phyloP scores from a whole-genome alignment of 2,888 invertebrate genomes.

The Lucinisca nassula region DNA sequence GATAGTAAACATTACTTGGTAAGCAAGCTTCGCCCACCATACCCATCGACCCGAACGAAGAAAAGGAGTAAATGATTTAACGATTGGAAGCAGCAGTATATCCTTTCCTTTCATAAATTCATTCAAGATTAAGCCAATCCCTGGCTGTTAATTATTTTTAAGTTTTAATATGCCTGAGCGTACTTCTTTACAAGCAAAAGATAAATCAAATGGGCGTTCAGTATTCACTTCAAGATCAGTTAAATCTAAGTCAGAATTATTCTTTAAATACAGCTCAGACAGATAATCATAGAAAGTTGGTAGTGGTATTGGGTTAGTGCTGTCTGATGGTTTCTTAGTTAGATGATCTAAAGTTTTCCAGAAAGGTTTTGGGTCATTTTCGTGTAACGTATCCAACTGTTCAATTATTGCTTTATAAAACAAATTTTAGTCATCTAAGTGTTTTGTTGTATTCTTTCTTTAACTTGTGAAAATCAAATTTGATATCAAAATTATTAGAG shows the following conservation, averaged over 20 bases:
- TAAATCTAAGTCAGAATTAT: no score
- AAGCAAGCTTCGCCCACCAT: no score
- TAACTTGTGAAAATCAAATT: no score
- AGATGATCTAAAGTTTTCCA: neutral
- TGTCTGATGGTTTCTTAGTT: neutral
- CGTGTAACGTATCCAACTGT: no score
- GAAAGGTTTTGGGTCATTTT: no score
- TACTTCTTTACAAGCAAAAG: neutral
- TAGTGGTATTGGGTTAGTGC: neutral
- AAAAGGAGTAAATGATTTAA: neutral
- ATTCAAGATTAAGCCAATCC: neutral
- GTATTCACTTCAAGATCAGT: no score
- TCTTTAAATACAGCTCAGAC: no score
- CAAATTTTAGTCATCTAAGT: neutral
- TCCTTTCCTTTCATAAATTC: neutral
- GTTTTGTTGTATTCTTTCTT: no score
- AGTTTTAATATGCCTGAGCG: no score
- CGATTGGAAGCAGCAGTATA: neutral
- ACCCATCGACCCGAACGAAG: no score
- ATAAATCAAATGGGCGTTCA: neutral
- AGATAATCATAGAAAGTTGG: neutral
- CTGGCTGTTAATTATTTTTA: neutral
- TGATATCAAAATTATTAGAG: neutral
- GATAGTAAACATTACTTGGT: no score
- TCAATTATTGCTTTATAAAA: neutral